Conservation (phyloP, 2,797 vertebrate genomes). For the Pseudochirops corinnae region DNA sequence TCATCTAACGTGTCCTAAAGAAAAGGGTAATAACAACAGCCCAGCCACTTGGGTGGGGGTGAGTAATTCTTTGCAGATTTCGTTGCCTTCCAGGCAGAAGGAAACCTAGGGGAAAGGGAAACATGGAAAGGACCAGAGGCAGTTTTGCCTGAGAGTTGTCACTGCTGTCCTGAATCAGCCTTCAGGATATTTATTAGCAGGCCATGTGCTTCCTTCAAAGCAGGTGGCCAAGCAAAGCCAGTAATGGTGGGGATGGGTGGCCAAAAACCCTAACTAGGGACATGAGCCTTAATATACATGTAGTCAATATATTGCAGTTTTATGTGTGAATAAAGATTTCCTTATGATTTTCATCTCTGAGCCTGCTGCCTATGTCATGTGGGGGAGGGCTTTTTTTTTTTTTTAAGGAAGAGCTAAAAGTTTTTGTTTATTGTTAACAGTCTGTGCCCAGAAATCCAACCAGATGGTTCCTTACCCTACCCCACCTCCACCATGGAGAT, state of each 20-base stretch:
- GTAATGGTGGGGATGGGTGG: background rate
- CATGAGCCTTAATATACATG: background rate
- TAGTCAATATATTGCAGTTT: background rate
- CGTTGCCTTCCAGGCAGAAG: background rate
- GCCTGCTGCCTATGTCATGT: background rate
- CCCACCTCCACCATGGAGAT: too few species aligned
- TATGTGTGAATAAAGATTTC: slow-evolving; percentile 63
- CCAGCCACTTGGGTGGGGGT: background rate
- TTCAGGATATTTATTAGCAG: background rate
- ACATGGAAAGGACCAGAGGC: background rate
- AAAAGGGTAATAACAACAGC: background rate
- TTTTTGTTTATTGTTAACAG: background rate
- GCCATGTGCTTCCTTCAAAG: background rate
- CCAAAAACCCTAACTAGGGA: background rate
- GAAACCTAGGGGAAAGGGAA: background rate
- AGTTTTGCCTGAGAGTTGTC: background rate
- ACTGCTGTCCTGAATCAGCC: background rate
- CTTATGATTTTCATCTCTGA: slow-evolving; percentile 25
- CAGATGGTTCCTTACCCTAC: background rate
- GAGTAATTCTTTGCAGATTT: background rate
- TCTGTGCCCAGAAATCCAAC: background rate
- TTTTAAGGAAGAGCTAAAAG: accelerated
- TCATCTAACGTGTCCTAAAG: background rate
- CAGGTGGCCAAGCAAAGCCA: background rate
- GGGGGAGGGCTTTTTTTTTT: accelerated